These are phyloP conservation scores for Hemichromis elongatus DNA, from an alignment of 2,113 vertebrate species.

Conservation along the genomic window DNA sequence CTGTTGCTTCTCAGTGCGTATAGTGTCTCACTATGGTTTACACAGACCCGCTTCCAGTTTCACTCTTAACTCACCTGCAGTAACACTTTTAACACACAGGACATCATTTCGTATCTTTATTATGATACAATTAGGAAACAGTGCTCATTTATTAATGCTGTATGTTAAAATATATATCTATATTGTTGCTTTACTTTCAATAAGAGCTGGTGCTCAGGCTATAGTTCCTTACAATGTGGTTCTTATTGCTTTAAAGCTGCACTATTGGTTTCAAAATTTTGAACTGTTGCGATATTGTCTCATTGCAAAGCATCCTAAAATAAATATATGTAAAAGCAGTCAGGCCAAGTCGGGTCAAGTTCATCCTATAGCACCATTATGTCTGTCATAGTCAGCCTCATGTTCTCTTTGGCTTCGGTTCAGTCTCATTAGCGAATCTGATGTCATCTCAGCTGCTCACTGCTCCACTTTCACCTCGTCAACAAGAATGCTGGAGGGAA, in stretches of 20 bases:
- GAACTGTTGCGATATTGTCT: not conserved
- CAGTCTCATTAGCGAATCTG: not conserved
- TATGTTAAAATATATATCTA: not conserved
- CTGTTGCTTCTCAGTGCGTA: not conserved
- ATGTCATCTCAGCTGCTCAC: not conserved
- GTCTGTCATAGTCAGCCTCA: conserved; percentile 32
- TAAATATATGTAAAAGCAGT: not conserved
- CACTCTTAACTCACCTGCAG: not conserved
- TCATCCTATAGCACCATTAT: conserved; percentile 46
- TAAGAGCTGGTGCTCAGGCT: not conserved
- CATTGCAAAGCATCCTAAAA: conserved; percentile 10
- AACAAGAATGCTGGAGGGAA: not conserved
- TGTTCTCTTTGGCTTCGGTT: conserved; percentile 18
- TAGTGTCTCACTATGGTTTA: not conserved
- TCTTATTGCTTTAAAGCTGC: not conserved
- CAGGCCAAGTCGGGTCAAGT: conserved; percentile 13
- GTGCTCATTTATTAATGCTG: not conserved
- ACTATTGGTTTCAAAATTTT: not conserved
- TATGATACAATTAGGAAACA: not conserved
- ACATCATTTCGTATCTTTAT: not conserved
- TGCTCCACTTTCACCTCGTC: not conserved
- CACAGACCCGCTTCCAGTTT: not conserved
- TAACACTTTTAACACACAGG: not conserved
- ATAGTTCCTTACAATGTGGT: not conserved
- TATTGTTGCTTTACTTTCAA: not conserved